Conservation (phyloP, 2,888 invertebrate genomes). For the Watsonalla cultraria region DNA sequence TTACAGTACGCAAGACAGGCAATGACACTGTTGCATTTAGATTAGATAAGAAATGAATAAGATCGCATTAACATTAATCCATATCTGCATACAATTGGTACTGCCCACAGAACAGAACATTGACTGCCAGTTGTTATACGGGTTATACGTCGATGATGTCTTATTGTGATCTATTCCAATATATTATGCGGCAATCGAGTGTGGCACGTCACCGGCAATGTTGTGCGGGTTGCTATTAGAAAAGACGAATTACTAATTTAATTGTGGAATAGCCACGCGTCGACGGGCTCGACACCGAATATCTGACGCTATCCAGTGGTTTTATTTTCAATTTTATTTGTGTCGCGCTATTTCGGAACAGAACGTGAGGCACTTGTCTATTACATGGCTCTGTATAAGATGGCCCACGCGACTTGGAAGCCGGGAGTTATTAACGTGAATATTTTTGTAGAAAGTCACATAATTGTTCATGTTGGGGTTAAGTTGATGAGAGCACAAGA, state of each 20-base stretch:
- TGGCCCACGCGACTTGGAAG: slow-evolving; percentile 55
- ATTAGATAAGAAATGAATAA: too few species aligned
- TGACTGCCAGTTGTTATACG: too few species aligned
- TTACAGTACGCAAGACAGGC: too few species aligned
- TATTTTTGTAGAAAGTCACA: slow-evolving; percentile 16
- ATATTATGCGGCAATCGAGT: not conserved
- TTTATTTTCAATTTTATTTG: slow-evolving; percentile 78
- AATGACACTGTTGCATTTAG: too few species aligned
- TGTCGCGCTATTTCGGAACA: slow-evolving; percentile 75
- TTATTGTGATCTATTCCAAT: too few species aligned
- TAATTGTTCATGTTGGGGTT: too few species aligned
- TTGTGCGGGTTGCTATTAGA: slow-evolving; percentile 13
- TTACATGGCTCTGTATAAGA: slow-evolving; percentile 54
- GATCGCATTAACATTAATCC: too few species aligned
- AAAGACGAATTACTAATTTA: slow-evolving; percentile 42
- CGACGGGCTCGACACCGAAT: slow-evolving; percentile 51
- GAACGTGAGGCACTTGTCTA: slow-evolving; percentile 71
- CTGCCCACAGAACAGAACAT: too few species aligned
- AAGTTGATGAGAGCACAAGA: too few species aligned
- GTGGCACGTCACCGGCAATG: not conserved
- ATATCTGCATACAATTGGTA: too few species aligned
- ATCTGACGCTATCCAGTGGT: slow-evolving; percentile 70
- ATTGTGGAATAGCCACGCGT: slow-evolving; percentile 46
- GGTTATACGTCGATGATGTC: too few species aligned
- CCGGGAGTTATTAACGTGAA: slow-evolving; percentile 38